Conservation (phyloP, 37 sponge, comb jelly and placozoan genomes). For the Lycopodina hypogea region DNA sequence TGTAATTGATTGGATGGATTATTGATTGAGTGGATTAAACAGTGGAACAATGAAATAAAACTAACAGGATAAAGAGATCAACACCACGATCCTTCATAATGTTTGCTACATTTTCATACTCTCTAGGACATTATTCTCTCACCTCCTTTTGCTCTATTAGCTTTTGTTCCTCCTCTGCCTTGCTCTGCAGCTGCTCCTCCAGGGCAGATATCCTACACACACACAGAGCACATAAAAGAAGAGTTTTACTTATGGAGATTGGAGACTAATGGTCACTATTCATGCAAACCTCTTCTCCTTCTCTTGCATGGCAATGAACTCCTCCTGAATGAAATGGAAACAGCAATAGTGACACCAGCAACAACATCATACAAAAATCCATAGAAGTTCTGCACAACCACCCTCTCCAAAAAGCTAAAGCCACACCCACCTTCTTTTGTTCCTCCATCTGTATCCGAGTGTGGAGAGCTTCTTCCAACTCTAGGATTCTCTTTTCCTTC, state of each 20-base stretch:
- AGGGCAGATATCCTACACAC: slow-evolving; percentile 45
- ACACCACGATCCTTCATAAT: too few relatives aligned
- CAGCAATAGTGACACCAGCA: background rate
- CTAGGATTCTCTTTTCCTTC: slow-evolving; percentile 58
- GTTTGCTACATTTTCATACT: too few relatives aligned
- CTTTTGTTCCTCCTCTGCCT: slow-evolving; percentile 27
- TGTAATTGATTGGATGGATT: too few relatives aligned
- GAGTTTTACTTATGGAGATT: background rate
- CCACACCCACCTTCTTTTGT: slow-evolving; percentile 55
- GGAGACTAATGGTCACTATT: background rate
- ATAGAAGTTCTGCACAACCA: background rate
- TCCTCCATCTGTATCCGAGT: slow-evolving; percentile 34
- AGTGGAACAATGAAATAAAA: too few relatives aligned
- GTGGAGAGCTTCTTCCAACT: slow-evolving; percentile 56
- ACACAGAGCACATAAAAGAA: background rate
- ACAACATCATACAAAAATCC: background rate
- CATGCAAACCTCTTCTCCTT: slow-evolving; percentile 28
- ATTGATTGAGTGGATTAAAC: too few relatives aligned
- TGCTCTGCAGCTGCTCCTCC: slow-evolving; percentile 52
- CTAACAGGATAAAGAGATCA: too few relatives aligned
- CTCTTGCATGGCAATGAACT: slow-evolving; percentile 9
- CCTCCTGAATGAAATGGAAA: slow-evolving; percentile 13
- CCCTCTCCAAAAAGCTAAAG: background rate
- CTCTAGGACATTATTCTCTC: background rate
- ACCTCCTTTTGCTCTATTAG: slow-evolving; percentile 67